Evolutionary conservation across 2,888 invertebrate genomes (phyloP), one percentile per base, ranked within the genome.

Genomic region (Polyploca ridens): DNA sequence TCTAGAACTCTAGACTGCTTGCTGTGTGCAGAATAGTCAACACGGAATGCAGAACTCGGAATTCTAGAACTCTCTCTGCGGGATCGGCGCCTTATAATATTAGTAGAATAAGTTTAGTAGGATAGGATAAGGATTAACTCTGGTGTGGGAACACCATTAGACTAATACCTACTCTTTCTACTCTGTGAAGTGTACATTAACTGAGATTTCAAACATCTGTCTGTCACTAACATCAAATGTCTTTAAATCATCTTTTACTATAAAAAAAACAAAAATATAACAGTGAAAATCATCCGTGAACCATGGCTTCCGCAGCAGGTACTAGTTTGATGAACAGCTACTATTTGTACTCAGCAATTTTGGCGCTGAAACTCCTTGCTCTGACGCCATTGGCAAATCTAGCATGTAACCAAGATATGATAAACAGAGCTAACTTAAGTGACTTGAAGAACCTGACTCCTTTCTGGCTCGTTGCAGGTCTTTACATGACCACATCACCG

Each of bases 391-490:
- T 89, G 3, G 79, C 85, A 11, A 65, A 77, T 0, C 54, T 88
- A 3, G 67, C 78, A 0, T 74, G 75, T 58, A 73, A 76, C 44
- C 82, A 81, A 3, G 82, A 84, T 1, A 84, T 81, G 62, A 68
- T 86, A 0, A 81, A 80, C 38, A 76, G 87, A 7, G 86, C 88
- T 0, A 84, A 83, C 38, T 62, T 88, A 14, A 87, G 85, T 69
- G 86, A 84, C 35, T 65, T 89, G 64, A 89, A 88, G 77, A 82
- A 87, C 60, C 64, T 89, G 14, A 88, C 85, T 0, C 88, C 89
- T 0, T 89, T 89, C 64, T 90, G 89, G 89, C 64, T 90, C n/a
- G 82, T 89, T 0, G 83, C 84, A 11, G 88, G 76, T 0, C 63
- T 89, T 0, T 90, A 88, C 27, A 77, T 85, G 69, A 89, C 86